These are phyloP conservation scores for Ophonus ardosiacus DNA, from an alignment of 2,888 invertebrate genomes.

Conservation along the genomic window DNA sequence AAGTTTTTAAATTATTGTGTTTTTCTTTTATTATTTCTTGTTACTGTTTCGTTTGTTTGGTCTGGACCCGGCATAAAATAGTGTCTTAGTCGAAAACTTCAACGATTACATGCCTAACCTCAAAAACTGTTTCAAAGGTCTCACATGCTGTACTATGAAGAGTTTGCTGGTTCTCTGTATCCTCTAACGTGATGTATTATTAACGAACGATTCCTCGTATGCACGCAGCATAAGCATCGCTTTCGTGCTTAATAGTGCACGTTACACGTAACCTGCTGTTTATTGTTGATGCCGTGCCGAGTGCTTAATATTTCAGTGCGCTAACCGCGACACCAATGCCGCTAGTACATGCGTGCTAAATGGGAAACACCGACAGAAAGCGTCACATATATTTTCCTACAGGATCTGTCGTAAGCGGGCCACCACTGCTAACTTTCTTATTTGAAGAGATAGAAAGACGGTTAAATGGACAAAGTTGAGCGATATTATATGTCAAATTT, in stretches of 20 bases:
- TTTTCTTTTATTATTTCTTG: too few species aligned
- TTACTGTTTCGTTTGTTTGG: too few species aligned
- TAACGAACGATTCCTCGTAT: constrained; percentile 36
- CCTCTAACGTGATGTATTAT: constrained; percentile 1
- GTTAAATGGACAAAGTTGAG: too few species aligned
- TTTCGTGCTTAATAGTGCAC: constrained; percentile 35
- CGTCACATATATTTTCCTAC: background rate
- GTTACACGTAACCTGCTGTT: constrained; percentile 18
- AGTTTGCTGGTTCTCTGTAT: background rate
- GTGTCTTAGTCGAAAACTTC: too few species aligned
- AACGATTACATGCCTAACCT: too few species aligned
- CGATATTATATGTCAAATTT: too few species aligned
- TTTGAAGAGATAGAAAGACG: too few species aligned
- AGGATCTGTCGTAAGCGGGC: too few species aligned
- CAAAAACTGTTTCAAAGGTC: too few species aligned
- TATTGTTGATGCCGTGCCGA: constrained; percentile 20
- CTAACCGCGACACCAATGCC: constrained; percentile 15
- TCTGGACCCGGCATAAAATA: too few species aligned
- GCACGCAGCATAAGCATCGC: constrained; percentile 13
- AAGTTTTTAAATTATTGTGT: too few species aligned
- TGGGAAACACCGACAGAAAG: background rate
- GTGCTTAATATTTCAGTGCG: constrained; percentile 25
- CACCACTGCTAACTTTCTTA: background rate
- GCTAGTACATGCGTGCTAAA: background rate
- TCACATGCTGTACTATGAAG: background rate